Conservation (phyloP, 2,888 invertebrate species). For the Toxonevra muliebris region DNA sequence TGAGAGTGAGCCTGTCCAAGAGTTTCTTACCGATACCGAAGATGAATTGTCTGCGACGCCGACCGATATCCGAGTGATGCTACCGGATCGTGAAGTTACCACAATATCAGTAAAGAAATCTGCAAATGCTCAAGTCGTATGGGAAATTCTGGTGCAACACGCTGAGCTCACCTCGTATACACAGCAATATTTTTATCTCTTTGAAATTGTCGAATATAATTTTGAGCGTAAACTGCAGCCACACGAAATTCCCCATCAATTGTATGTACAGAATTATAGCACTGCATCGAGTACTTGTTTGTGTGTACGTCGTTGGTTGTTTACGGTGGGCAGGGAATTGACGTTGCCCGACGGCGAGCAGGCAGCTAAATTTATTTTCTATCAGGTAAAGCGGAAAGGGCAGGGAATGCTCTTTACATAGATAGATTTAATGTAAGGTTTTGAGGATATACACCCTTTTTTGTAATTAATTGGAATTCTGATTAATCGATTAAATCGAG, state of each 20-base stretch:
- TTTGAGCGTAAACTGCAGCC: constrained; percentile 95
- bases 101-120: constrained; percentile 89
- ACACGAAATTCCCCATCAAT: constrained; percentile 94
- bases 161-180: constrained; percentile 82
- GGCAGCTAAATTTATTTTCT: constrained; percentile 86
- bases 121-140: constrained; percentile 90
- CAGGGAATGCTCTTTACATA: background rate
- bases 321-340: constrained; percentile 76
- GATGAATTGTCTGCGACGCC: constrained; percentile 81
- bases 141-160: constrained; percentile 85
- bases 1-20: constrained; percentile 96
- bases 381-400: constrained; percentile 71
- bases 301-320: constrained; percentile 87
- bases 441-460: too few relatives aligned
- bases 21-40: constrained; percentile 93
- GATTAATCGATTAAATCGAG: too few relatives aligned
- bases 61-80: constrained; percentile 80
- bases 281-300: constrained; percentile 97
- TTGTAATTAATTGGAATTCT: background rate
- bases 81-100: constrained; percentile 91
- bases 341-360: constrained; percentile 75
- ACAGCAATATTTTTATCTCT: constrained; percentile 92
- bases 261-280: constrained; percentile 99
- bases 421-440: too few relatives aligned
- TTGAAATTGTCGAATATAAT: constrained; percentile 96